A percentile compares a stretch with the other conserved stretches of the same genome.
Evolutionary conservation across 2,113 vertebrate species (phyloP).

Genomic region (Dolichallabes microphthalmus): DNA sequence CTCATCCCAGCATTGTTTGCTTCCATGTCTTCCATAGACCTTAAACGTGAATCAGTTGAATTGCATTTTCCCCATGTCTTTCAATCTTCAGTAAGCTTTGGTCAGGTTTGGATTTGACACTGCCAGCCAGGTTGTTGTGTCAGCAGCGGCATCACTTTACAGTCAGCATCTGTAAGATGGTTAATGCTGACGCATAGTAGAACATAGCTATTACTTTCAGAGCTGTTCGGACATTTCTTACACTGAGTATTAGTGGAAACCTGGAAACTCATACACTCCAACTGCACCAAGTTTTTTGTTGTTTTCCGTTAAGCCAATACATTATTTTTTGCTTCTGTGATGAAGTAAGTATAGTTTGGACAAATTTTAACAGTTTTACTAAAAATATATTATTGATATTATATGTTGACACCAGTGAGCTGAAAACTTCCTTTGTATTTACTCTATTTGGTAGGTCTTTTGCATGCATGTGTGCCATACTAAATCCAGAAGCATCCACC

Average conservation of each 20-base stretch:
- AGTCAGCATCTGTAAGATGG: conserved; percentile 1
- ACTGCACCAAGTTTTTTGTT: neutral
- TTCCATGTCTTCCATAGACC: neutral
- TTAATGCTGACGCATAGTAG: neutral
- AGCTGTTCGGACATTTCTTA: neutral
- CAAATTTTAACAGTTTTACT: neutral
- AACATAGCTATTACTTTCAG: neutral
- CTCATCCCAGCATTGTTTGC: neutral
- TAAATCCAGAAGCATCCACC: conserved; percentile 21
- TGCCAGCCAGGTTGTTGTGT: neutral
- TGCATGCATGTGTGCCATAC: neutral
- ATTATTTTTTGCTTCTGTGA: neutral
- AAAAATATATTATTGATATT: neutral
- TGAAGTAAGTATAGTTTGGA: neutral
- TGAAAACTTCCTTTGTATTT: neutral
- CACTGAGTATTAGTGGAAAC: neutral
- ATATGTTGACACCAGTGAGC: neutral
- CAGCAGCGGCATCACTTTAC: neutral
- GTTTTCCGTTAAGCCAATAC: neutral
- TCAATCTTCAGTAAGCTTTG: neutral
- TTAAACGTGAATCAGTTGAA: neutral
- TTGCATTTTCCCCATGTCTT: neutral
- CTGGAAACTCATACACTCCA: neutral
- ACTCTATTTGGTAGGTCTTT: neutral
- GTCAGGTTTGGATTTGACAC: neutral